Conservation (phyloP, 2,888 invertebrate genomes). For the Hoplodrina blanda region DNA sequence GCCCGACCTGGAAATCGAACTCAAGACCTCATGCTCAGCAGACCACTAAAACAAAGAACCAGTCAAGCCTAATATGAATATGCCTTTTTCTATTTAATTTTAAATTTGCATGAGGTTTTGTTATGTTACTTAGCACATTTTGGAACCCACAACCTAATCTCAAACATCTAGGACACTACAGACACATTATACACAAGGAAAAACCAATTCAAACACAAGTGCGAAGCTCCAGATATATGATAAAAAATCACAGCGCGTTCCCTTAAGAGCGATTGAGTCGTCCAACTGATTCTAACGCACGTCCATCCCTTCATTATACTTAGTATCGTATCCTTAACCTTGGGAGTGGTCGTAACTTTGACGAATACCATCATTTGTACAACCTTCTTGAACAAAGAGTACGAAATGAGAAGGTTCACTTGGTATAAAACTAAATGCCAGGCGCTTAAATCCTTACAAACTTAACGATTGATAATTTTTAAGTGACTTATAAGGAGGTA, state of each 20-base stretch:
- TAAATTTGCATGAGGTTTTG: too few relatives aligned
- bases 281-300: conserved; percentile 67
- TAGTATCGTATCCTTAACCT: conserved; percentile 77
- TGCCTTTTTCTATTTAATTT: too few relatives aligned
- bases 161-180: background rate
- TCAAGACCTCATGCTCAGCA: too few relatives aligned
- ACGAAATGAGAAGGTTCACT: conserved; percentile 21
- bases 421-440: too few relatives aligned
- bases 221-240: conserved; percentile 34
- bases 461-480: too few relatives aligned
- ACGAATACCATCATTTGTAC: conserved; percentile 75
- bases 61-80: too few relatives aligned
- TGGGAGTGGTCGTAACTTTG: conserved; percentile 77
- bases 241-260: conserved; percentile 52
- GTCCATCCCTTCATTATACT: conserved; percentile 66
- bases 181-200: conserved; percentile 2
- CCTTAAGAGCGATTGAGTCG: conserved; percentile 61
- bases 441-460: too few relatives aligned
- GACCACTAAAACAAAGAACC: too few relatives aligned
- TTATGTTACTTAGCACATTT: background rate
- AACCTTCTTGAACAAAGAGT: background rate
- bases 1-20: too few relatives aligned
- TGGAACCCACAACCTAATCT: background rate
- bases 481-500: too few relatives aligned
- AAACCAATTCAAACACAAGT: conserved; percentile 12